phyloP scores from a whole-genome alignment of 2,113 vertebrate species.

The Amphiprion percula region DNA sequence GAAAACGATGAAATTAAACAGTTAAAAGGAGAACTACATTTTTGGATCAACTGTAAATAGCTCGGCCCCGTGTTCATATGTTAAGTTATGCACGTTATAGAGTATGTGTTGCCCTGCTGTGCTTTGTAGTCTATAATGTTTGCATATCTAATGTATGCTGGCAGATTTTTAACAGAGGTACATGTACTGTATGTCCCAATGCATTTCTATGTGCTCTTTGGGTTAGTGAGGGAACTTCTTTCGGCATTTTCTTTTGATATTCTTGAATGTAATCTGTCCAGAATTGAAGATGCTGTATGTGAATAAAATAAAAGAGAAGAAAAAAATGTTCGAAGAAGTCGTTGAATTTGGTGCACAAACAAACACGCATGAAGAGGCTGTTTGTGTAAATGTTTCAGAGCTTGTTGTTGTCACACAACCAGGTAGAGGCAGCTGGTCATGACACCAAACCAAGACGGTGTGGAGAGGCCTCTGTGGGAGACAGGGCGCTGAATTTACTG shows the following conservation, averaged over 20 bases:
- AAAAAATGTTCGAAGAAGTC: not conserved
- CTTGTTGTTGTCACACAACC: conserved; percentile 18
- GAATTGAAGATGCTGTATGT: conserved; percentile 74
- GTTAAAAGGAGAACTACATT: conserved; percentile 45
- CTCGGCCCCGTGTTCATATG: conserved; percentile 50
- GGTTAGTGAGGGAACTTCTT: conserved; percentile 41
- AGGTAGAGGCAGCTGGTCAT: conserved; percentile 67
- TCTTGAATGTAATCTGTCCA: conserved; percentile 77
- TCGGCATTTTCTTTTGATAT: conserved; percentile 77
- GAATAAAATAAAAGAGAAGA: conserved; percentile 68
- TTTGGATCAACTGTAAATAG: conserved; percentile 77
- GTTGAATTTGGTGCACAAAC: not conserved
- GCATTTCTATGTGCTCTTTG: conserved; percentile 61
- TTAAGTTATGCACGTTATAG: conserved; percentile 64
- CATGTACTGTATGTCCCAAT: conserved; percentile 62
- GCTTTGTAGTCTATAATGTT: conserved; percentile 70
- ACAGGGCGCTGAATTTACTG: conserved; percentile 7
- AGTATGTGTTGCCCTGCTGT: conserved; percentile 58
- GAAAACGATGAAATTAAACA: conserved; percentile 11
- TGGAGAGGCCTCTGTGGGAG: conserved; percentile 48
- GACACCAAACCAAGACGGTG: conserved; percentile 23
- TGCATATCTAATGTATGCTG: conserved; percentile 66
- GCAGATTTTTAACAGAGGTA: conserved; percentile 66
- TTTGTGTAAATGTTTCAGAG: not conserved
- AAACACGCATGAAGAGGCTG: no score